Conservation (phyloP, 1,140 invertebrate species). For the Penaeus indicus region DNA sequence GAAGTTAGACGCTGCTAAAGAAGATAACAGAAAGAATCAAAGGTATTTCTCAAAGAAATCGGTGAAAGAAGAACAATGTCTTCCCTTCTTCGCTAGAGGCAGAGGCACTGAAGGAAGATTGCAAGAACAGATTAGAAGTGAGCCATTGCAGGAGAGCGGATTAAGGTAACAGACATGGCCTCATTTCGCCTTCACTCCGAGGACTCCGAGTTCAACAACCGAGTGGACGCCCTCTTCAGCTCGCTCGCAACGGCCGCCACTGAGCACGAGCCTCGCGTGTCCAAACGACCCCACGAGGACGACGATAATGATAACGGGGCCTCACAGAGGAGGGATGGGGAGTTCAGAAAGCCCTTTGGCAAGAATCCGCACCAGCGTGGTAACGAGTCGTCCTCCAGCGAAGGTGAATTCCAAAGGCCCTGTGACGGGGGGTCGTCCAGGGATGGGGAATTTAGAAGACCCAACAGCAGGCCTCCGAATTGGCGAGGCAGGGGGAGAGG, state of each 20-base stretch:
- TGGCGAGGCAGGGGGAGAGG: slow-evolving; percentile 31
- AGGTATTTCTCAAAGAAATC: no score
- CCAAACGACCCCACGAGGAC: slow-evolving; percentile 11
- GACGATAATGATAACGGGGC: background rate
- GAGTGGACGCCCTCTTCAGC: slow-evolving; percentile 53
- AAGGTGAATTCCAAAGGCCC: no score
- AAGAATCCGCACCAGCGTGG: background rate
- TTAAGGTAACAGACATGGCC: slow-evolving; percentile 25
- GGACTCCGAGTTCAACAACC: slow-evolving; percentile 46
- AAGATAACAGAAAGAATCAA: no score
- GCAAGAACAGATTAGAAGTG: no score
- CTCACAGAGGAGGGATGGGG: no score
- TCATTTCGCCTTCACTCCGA: slow-evolving; percentile 42
- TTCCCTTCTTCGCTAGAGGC: no score
- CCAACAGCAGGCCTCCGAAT: background rate
- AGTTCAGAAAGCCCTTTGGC: slow-evolving; percentile 12
- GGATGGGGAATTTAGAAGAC: slow-evolving; percentile 19
- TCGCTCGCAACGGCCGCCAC: slow-evolving; percentile 40
- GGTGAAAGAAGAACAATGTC: no score
- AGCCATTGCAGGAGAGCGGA: background rate
- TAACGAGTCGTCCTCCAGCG: background rate
- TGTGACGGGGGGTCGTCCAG: no score
- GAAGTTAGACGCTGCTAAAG: no score
- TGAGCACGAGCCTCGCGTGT: slow-evolving; percentile 19
- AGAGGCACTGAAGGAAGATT: no score